Conservation (phyloP, 2,797 vertebrate species). For the Poeciliopsis presidionis region DNA sequence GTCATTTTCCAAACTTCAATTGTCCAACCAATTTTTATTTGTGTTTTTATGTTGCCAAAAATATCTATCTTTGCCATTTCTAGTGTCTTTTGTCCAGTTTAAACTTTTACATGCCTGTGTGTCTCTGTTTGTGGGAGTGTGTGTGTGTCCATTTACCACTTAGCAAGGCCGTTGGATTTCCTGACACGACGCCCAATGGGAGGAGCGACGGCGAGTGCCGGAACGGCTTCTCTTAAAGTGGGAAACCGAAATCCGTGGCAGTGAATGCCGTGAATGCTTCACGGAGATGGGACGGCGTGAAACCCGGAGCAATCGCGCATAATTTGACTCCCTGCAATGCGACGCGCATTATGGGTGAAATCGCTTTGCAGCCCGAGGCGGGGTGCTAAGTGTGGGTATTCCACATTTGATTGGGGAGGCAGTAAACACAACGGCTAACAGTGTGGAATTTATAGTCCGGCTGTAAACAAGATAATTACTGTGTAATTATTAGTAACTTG, state of each 20-base stretch:
- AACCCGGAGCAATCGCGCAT: background rate
- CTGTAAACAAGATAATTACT: constrained; percentile 36
- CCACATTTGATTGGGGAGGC: background rate
- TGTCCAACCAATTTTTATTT: too few relatives aligned
- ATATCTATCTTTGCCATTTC: too few relatives aligned
- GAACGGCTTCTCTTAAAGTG: background rate
- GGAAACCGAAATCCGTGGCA: background rate
- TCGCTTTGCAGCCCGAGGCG: background rate
- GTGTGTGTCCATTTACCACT: background rate
- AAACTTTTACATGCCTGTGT: background rate
- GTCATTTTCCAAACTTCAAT: too few relatives aligned
- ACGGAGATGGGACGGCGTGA: background rate
- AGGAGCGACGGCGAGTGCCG: background rate
- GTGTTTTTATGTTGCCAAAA: too few relatives aligned
- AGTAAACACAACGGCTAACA: constrained; percentile 17
- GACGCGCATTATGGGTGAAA: background rate
- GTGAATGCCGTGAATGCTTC: background rate
- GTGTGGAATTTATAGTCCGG: constrained; percentile 29
- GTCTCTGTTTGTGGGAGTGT: background rate
- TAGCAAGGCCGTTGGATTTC: background rate
- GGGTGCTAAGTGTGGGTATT: constrained; percentile 6
- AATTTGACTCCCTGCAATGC: background rate
- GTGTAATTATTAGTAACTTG: constrained; percentile 26
- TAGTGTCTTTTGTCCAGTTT: too few relatives aligned
- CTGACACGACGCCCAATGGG: background rate